Evolutionary conservation across 2,113 vertebrate species (phyloP), one percentile per base, ranked within the genome.

Genomic region (Cygnus buccinator): DNA sequence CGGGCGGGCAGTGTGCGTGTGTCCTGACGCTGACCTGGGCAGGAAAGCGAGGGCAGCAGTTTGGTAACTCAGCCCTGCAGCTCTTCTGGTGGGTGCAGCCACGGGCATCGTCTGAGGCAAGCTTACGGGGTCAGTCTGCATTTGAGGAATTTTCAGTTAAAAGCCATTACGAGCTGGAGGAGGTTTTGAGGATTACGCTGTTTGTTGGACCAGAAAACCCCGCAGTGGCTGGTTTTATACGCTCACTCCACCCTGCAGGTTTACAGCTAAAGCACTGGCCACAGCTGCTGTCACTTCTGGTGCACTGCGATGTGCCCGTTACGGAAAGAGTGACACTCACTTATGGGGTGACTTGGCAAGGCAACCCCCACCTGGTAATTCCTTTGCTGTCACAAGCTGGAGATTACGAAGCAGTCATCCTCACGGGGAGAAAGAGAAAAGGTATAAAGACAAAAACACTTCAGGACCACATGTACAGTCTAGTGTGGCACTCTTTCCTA

Each of bases 1-100:
- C 3, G 50, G 35, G 11, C 10, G 1, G 52, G 73, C 10, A 1
- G 26, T 0, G 46, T 11, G 13, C 4, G 1, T 4, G 23, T 0
- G 3, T 55, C 74, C 70, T 31, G 66, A 9, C 0, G 0, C 54
- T 37, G 77, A 48, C 44, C 79, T 67, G 57, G 15, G 13, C 6
- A 4, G 21, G 8, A 28, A 28, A 10, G 20, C 5, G 0, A n/a
- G 72, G 52, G 84, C 73, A 58, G 89, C 28, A 5, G 55, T 14
- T 41, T 10, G 61, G 48, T n/a, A 37, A 15, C 23, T 3, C 14
- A 31, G 65, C 58, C 84, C 59, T 35, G 35, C 28, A 33, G 43
- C 54, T 1, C 12, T 52, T 43, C 10, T 57, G 59, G 46, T 50
- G 76, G 50, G 39, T 9, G 58, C 66, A 90, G 82, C 67, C 1